Evolutionary conservation across 2,888 invertebrate genomes (phyloP), one percentile per base, ranked within the genome.

Genomic region (Carterocephalus palaemon): DNA sequence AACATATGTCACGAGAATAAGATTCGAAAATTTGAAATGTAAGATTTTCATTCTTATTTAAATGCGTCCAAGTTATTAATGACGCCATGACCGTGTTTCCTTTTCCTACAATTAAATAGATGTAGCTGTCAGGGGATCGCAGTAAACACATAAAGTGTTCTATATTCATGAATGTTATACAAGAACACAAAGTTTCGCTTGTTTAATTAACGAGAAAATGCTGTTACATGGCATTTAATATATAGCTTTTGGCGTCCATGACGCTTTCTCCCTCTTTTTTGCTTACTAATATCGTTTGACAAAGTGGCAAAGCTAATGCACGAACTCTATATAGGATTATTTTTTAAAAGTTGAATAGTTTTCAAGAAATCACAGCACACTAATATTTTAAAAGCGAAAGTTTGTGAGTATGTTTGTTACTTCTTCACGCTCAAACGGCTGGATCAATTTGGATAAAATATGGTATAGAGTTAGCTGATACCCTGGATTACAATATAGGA

Each of bases 41-140:
- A n/a, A n/a, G n/a, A n/a, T n/a, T n/a, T n/a, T n/a, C n/a, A n/a
- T n/a, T n/a, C n/a, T n/a, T n/a, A n/a, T n/a, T n/a, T n/a, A n/a
- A n/a, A n/a, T n/a, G n/a, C n/a, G 34, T 42, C 9, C n/a, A 20
- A 22, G 15, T 42, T 28, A 34, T 42, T 42, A 20, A 42, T 42
- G 42, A 42, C n/a, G 19, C 17, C 9, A 20, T 24, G 34, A 28
- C 42, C 3, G 19, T 8, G 19, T 33, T 41, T 41, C 32, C 41
- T 33, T 17, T 24, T 33, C 28, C 3, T 24, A 17, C 24, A 17
- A 34, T 28, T 19, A 28, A 16, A 42, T 34, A 20, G 28, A 42
- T 34, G 13, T 10, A 9, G 8, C 28, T 42, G 34, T 34, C 26
- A 20, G 16, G 9, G 4, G 9, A 13, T 33, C n/a, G 17, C 10